These are phyloP conservation scores for Trichonephila clavipes DNA, from an alignment of 1,140 invertebrate genomes.

Conservation along the genomic window DNA sequence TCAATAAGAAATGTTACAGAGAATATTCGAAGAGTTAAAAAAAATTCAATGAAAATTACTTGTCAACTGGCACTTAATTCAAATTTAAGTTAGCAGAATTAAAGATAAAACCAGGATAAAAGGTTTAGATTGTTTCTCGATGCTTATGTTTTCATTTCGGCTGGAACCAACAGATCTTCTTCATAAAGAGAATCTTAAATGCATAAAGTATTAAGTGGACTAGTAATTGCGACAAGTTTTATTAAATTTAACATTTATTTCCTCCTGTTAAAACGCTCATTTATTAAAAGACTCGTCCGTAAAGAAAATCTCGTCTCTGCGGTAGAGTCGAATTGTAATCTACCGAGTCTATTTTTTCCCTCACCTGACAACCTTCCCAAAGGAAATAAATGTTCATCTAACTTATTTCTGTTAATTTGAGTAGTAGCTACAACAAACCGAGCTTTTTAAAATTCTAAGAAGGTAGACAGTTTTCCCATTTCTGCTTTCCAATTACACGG, in stretches of 20 bases:
- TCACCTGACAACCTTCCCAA: constrained; percentile 36
- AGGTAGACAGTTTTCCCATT: constrained; percentile 57
- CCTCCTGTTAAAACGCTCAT: constrained; percentile 65
- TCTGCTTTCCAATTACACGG: constrained; percentile 64
- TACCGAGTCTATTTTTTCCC: constrained; percentile 36
- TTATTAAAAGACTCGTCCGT: constrained; percentile 16
- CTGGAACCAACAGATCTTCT: constrained; percentile 3
- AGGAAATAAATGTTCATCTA: constrained; percentile 52
- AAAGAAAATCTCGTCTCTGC: constrained; percentile 56
- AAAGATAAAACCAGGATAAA: neutral
- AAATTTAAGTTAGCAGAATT: neutral
- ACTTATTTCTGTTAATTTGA: constrained; percentile 71
- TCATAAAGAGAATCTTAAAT: constrained; percentile 41
- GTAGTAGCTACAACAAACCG: constrained; percentile 60
- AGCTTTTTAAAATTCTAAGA: constrained; percentile 51
- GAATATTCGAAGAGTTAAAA: no score
- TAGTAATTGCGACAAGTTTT: constrained; percentile 53
- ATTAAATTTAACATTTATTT: constrained; percentile 73
- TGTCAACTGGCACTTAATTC: neutral
- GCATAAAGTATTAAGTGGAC: constrained; percentile 39
- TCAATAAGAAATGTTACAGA: no score
- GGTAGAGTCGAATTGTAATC: constrained; percentile 25
- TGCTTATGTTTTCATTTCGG: constrained; percentile 14
- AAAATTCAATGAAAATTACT: neutral
- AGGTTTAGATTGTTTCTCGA: neutral